phyloP scores from a whole-genome alignment of 2,797 vertebrate species.

The Paguma larvata region DNA sequence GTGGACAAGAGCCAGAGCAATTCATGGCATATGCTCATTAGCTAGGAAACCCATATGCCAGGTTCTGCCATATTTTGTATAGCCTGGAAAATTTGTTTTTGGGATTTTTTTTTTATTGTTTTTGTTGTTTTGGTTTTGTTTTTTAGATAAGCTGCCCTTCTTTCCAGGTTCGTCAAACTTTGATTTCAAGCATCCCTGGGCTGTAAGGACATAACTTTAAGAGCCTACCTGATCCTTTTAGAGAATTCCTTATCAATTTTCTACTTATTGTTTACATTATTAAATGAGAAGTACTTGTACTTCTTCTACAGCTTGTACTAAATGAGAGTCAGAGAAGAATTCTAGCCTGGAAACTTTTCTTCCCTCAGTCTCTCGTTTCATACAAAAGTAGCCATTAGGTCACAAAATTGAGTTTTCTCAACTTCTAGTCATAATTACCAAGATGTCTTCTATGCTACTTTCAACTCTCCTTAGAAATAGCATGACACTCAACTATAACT shows the following conservation, averaged over 20 bases:
- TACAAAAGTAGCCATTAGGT: background rate
- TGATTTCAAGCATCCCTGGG: constrained; percentile 10
- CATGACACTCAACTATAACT: background rate
- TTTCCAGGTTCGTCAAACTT: background rate
- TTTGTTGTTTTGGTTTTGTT: background rate
- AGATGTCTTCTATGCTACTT: background rate
- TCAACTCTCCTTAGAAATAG: constrained; percentile 6
- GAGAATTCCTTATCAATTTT: constrained; percentile 17
- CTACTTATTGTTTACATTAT: background rate
- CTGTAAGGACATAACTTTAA: background rate
- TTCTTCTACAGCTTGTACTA: background rate
- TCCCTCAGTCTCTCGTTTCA: background rate
- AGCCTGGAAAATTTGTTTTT: background rate
- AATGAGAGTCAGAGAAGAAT: background rate
- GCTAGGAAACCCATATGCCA: background rate
- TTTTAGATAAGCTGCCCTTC: background rate
- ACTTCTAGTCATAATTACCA: background rate
- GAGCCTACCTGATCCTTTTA: background rate
- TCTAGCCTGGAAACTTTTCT: background rate
- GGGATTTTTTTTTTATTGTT: background rate
- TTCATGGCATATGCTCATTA: background rate
- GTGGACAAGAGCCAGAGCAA: background rate
- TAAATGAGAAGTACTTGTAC: background rate
- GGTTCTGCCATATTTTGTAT: background rate
- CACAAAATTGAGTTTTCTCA: background rate